Evolutionary conservation across 2,888 invertebrate species (phyloP), one percentile per base, ranked within the genome.

Genomic region (Bhutanitis thaidina): DNA sequence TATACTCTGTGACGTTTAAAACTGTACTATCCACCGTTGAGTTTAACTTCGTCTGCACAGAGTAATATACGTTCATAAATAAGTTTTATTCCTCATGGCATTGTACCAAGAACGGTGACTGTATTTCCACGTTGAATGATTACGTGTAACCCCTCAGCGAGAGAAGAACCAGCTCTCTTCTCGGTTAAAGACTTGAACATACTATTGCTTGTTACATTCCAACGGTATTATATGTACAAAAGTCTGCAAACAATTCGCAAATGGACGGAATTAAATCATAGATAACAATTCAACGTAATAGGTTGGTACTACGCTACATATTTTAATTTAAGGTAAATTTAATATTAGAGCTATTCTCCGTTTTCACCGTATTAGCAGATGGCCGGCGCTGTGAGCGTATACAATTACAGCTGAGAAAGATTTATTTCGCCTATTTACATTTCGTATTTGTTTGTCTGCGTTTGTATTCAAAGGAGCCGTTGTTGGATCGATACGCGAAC

Each of bases 331-430:
- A 54, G 55, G 52, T 55, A 59, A 65, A 62, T 67, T 65, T 56
- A 66, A 62, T 61, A 58, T 59, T 54, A 64, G 64, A 59, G 59
- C 51, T 55, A 49, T 56, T 52, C 55, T 63, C 60, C 64, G 70
- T 69, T 71, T 73, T 65, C 65, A 69, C 68, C 67, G 70, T 72
- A 77, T 78, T 76, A 80, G 70, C 82, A 80, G 80, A 81, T 80
- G 81, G 73, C 70, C 51, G 58, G 49, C 55, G 50, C 55, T 56
- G 55, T 14, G 39, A 44, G 47, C 53, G 59, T 52, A 55, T 55
- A 65, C 67, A 58, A 65, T 69, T 66, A 62, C 60, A 59, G 59
- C 58, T 64, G 62, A 71, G 67, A 61, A 59, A 69, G 71, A 81
- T 79, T 80, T 80, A 80, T 77, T 57, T 44, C 45, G 13, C 52